Percentiles rank a stretch among this genome's conserved stretches.
Evolutionary conservation across 2,888 invertebrate species (phyloP).

Genomic region (Gastrophysa polygoni): DNA sequence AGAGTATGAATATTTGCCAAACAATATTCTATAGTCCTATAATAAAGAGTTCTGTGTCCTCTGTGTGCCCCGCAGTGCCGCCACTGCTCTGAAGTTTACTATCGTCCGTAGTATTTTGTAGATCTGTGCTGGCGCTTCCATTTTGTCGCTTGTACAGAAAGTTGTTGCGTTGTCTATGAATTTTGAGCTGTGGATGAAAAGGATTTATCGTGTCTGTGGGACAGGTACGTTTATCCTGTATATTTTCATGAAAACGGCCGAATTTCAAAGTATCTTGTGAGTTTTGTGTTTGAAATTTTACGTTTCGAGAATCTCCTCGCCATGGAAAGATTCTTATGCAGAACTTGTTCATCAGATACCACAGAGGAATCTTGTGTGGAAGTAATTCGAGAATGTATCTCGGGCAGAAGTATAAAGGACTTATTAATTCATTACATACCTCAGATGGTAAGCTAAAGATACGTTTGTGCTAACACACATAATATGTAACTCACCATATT

Average conservation of each 20-base stretch:
- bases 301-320: constrained; percentile 20
- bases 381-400: constrained; percentile 18
- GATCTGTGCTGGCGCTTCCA: not conserved
- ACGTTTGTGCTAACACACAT: not conserved
- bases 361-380: constrained; percentile 11
- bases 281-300: constrained; percentile 20
- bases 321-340: constrained; percentile 27
- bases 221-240: constrained; percentile 15
- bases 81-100: no score
- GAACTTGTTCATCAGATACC: constrained; percentile 24
- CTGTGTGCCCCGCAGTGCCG: no score
- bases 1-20: no score
- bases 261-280: constrained; percentile 15
- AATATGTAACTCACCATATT: not conserved
- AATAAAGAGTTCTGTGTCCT: no score
- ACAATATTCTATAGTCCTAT: no score
- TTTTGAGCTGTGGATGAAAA: constrained; percentile 17
- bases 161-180: not conserved
- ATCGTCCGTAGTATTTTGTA: no score
- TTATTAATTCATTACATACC: constrained; percentile 27
- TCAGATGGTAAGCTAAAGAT: constrained; percentile 18
- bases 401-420: constrained; percentile 22
- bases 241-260: constrained; percentile 14
- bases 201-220: constrained; percentile 19
- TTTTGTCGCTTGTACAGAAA: not conserved